These are phyloP conservation scores for Panulirus ornatus DNA, from an alignment of 1,140 invertebrate species.

Conservation along the genomic window DNA sequence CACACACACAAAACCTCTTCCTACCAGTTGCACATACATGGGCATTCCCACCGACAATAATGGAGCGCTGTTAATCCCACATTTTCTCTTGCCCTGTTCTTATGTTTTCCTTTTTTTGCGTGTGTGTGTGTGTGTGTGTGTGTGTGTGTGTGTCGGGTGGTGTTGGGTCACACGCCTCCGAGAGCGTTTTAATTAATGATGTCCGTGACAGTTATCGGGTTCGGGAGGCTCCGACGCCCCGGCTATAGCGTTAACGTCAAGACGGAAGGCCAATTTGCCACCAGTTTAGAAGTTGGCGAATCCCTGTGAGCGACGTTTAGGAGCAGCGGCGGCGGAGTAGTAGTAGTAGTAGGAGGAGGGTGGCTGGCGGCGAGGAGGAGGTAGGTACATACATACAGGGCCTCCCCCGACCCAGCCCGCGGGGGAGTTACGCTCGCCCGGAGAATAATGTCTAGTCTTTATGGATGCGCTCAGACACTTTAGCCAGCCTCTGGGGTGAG, in stretches of 20 bases:
- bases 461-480: not conserved
- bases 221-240: not conserved
- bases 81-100: not conserved
- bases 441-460: not conserved
- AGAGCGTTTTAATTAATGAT: slow-evolving; percentile 33
- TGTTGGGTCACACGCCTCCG: not conserved
- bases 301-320: slow-evolving; percentile 40
- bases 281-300: slow-evolving; percentile 3
- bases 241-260: slow-evolving; percentile 16
- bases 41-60: not conserved
- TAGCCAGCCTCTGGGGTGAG: not conserved
- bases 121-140: not conserved
- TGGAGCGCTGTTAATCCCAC: not conserved
- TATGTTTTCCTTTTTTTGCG: not conserved
- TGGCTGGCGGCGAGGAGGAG: too few relatives aligned
- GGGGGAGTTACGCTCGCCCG: not conserved
- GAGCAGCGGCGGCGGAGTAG: not conserved
- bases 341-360: too few relatives aligned
- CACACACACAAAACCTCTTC: slow-evolving; percentile 4
- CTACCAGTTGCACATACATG: not conserved
- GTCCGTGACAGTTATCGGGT: not conserved
- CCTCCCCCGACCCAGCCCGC: too few relatives aligned
- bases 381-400: too few relatives aligned
- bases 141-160: not conserved
- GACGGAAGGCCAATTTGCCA: slow-evolving; percentile 45